Conservation (phyloP, 2,888 invertebrate species). For the Trisateles emortualis region DNA sequence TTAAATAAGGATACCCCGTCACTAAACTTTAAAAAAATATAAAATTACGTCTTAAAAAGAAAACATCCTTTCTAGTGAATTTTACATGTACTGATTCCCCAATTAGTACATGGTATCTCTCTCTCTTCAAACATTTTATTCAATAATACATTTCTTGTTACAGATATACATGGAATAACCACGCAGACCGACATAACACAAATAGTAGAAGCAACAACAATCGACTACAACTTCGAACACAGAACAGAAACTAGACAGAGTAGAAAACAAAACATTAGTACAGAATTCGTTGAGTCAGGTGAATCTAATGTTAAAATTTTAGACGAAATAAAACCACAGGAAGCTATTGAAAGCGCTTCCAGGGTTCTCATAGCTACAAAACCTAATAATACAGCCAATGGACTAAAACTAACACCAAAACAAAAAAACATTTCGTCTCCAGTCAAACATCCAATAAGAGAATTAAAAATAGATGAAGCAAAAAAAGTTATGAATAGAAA, state of each 20-base stretch:
- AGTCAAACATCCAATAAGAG: slow-evolving; percentile 52
- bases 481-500: slow-evolving; percentile 45
- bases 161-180: slow-evolving; percentile 66
- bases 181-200: slow-evolving; percentile 50
- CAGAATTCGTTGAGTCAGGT: slow-evolving; percentile 33
- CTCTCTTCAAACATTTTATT: background rate
- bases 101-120: no score
- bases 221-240: slow-evolving; percentile 33
- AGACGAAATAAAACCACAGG: slow-evolving; percentile 53
- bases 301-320: slow-evolving; percentile 46
- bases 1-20: no score
- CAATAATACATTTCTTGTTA: slow-evolving; percentile 47
- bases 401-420: slow-evolving; percentile 51
- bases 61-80: no score
- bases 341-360: slow-evolving; percentile 68
- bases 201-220: slow-evolving; percentile 45
- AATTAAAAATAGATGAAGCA: slow-evolving; percentile 49
- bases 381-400: slow-evolving; percentile 59
- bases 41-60: no score
- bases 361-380: slow-evolving; percentile 66
- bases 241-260: slow-evolving; percentile 37
- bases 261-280: slow-evolving; percentile 39
- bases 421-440: slow-evolving; percentile 48
- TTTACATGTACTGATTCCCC: no score
- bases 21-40: no score